Base-by-base conservation (phyloP, 2,888 invertebrate species). In the Mantis religiosa region DNA sequence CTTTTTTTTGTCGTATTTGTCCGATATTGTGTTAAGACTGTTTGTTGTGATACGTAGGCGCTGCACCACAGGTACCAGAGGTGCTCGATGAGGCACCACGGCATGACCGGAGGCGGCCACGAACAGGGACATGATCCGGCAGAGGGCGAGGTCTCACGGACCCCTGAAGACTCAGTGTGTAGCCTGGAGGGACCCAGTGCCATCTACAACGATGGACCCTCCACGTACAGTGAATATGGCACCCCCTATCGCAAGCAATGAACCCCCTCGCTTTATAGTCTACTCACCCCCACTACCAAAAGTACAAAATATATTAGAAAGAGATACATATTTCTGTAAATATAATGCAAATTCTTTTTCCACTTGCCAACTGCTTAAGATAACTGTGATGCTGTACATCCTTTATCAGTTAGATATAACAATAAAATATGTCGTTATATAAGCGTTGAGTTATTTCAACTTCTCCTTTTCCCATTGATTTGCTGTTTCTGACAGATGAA, bases 101-200 rank as follows among this genome's bases (percentile, higher is more conserved):
- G 90, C 12, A 89, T 83, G 27, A 41, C n/a, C 71, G 90, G 27
- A 3, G 47, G 47, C 27, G 85, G 14, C 15, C 34, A 82, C 2
- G 82, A 28, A 91, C 88, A 89, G 84, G 90, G 91, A 85, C 94
- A 95, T 91, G 96, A 96, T 92, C 95, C 95, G 89, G 96, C 96
- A 91, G 96, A 96, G 93, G 96, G 96, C 28, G 97, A 97, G 93
- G 96, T 96, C 88, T 97, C 97, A 30, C 95, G 97, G 91, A 98
- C 98, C 28, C 98, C 98, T 20, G 98, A 98, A 93, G 98, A 98
- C 93, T 98, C 98, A 1, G 97, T 98, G 84, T 98, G 98, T 93
- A 97, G 97, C 91, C 96, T 95, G 91, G 98, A 98, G 93, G 98
- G 97, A 3, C 96, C 97, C 85, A 92, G 92, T 87, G 92, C 92